These are phyloP conservation scores for Plectrocnemia conspersa DNA, from an alignment of 1,140 invertebrate genomes.

Conservation along the genomic window DNA sequence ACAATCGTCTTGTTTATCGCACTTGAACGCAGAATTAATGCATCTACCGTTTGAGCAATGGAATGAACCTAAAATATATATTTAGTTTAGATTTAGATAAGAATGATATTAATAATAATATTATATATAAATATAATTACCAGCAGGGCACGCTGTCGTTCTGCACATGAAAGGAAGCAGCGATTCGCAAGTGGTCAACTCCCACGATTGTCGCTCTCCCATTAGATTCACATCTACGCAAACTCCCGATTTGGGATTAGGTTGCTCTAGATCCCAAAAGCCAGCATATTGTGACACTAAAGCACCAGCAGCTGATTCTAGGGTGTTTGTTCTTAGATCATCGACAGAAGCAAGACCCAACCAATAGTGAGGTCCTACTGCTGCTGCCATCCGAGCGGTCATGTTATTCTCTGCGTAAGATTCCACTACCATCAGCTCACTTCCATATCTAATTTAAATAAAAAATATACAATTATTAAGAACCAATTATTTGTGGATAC, in stretches of 20 bases:
- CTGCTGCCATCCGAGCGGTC: conserved; percentile 71
- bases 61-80: conserved; percentile 64
- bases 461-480: conserved; percentile 23
- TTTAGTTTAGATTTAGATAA: conserved; percentile 2
- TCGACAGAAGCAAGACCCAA: conserved; percentile 83
- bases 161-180: conserved; percentile 92
- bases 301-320: conserved; percentile 87
- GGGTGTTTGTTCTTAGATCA: conserved; percentile 85
- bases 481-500: neutral
- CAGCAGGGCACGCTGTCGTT: conserved; percentile 83
- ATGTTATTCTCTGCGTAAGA: conserved; percentile 88
- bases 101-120: neutral
- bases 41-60: conserved; percentile 91
- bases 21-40: conserved; percentile 83
- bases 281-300: conserved; percentile 90
- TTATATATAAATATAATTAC: conserved; percentile 47
- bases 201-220: conserved; percentile 86
- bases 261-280: conserved; percentile 84
- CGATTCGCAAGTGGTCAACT: conserved; percentile 88
- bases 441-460: conserved; percentile 76
- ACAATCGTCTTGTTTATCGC: conserved; percentile 90
- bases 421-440: conserved; percentile 84
- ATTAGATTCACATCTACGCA: conserved; percentile 77
- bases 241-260: conserved; percentile 77
- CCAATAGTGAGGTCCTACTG: conserved; percentile 70